Conservation (phyloP, 2,113 vertebrate genomes). For the Elanus axillaris region DNA sequence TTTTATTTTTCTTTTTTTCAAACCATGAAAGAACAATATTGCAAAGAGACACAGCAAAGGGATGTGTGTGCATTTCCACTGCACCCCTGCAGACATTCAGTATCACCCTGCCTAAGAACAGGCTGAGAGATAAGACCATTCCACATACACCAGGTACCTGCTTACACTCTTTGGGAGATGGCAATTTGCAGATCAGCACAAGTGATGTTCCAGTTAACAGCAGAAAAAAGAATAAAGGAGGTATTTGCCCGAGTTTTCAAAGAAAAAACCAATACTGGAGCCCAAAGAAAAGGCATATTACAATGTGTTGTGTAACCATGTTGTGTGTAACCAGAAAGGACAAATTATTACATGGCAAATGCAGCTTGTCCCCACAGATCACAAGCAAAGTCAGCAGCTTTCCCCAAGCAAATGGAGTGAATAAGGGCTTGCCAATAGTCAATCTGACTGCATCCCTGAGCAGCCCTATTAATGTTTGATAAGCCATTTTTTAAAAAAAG, state of each 20-base stretch:
- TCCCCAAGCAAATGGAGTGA: not conserved
- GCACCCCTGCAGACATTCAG: not conserved
- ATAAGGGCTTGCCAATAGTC: not conserved
- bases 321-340: not conserved
- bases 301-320: accelerated
- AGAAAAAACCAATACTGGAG: not conserved
- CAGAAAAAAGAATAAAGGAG: not conserved
- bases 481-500: not conserved
- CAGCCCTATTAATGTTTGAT: not conserved
- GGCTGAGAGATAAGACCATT: not conserved
- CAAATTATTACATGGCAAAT: not conserved
- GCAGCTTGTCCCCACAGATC: not conserved
- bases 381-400: not conserved
- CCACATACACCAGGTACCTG: not conserved
- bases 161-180: not conserved
- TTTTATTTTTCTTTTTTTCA: not conserved
- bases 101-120: not conserved
- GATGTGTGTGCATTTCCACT: accelerated
- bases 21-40: not conserved
- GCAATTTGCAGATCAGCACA: not conserved
- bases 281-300: not conserved
- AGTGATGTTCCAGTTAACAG: not conserved
- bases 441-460: slow-evolving; percentile 18
- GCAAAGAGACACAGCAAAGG: not conserved
- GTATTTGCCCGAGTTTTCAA: not conserved